A percentile compares a stretch with the other conserved stretches of the same genome.
These are phyloP conservation scores for Drosophila limbata DNA, from an alignment of 2,888 invertebrate species.

Conservation along the genomic window DNA sequence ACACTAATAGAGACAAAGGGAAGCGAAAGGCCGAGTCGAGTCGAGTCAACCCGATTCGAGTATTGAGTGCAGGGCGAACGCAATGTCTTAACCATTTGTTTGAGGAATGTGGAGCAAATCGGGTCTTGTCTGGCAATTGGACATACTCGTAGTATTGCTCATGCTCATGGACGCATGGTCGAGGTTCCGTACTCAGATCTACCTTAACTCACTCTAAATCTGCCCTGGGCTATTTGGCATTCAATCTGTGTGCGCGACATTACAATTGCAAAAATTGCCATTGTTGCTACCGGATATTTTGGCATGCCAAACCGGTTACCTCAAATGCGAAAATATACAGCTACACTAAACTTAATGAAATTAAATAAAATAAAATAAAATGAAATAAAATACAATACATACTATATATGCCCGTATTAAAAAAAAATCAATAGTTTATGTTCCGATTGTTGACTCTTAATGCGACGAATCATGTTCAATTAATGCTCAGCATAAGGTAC, in stretches of 20 bases:
- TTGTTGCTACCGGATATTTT: conserved; percentile 81
- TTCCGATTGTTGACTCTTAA: conserved; percentile 25
- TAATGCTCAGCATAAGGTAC: conserved; percentile 5
- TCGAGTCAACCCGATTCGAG: conserved; percentile 11
- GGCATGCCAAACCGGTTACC: conserved; percentile 58
- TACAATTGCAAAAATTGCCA: conserved; percentile 69
- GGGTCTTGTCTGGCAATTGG: conserved; percentile 65
- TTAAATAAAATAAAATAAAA: conserved; percentile 9
- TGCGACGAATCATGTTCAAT: conserved; percentile 4
- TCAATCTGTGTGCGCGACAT: conserved; percentile 79
- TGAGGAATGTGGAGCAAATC: conserved; percentile 75
- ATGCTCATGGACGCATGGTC: conserved; percentile 46
- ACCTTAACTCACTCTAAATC: conserved; percentile 20
- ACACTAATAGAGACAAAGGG: conserved; percentile 37
- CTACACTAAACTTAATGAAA: conserved; percentile 26
- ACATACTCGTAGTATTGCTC: conserved; percentile 58
- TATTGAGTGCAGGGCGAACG: conserved; percentile 46
- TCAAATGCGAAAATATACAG: conserved; percentile 33
- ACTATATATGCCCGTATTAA: neutral
- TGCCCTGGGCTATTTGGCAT: conserved; percentile 68
- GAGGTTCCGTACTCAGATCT: conserved; percentile 60
- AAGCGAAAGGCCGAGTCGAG: conserved; percentile 44
- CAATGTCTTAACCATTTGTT: conserved; percentile 48
- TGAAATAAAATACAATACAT: conserved; percentile 1
- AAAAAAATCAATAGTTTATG: conserved; percentile 9